Conservation (phyloP, 2,888 invertebrate species). For the Notodonta dromedarius region DNA sequence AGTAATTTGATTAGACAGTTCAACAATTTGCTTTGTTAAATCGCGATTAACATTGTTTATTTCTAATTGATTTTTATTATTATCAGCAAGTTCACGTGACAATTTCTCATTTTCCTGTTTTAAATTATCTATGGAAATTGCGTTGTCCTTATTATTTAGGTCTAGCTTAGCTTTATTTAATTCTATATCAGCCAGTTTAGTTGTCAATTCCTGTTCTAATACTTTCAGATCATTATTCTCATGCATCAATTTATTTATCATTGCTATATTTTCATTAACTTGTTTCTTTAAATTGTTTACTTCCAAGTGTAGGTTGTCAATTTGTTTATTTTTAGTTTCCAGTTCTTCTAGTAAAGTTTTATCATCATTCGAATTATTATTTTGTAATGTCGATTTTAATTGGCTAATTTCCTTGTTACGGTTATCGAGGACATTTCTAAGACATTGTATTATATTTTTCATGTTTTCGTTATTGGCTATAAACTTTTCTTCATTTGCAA, state of each 20-base stretch:
- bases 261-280: constrained; percentile 42
- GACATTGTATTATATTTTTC: constrained; percentile 63
- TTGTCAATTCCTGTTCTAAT: constrained; percentile 43
- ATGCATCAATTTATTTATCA: constrained; percentile 47
- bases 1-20: constrained; percentile 37
- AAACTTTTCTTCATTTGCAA: constrained; percentile 65
- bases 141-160: constrained; percentile 38
- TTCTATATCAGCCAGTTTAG: constrained; percentile 31
- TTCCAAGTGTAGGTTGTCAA: constrained; percentile 22
- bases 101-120: constrained; percentile 46
- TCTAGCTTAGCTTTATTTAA: constrained; percentile 20
- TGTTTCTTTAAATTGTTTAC: constrained; percentile 39
- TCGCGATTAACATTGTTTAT: constrained; percentile 37
- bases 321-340: constrained; percentile 46
- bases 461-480: constrained; percentile 74
- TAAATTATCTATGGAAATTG: constrained; percentile 33
- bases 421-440: constrained; percentile 55
- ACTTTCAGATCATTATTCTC: constrained; percentile 43
- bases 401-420: constrained; percentile 60
- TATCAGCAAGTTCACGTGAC: constrained; percentile 28
- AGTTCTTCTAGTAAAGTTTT: constrained; percentile 39
- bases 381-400: constrained; percentile 46
- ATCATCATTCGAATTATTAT: constrained; percentile 22
- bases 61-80: constrained; percentile 29
- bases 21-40: constrained; percentile 37